phyloP scores from a whole-genome alignment of 2,888 invertebrate species.

The Himalopsyche japonica region DNA sequence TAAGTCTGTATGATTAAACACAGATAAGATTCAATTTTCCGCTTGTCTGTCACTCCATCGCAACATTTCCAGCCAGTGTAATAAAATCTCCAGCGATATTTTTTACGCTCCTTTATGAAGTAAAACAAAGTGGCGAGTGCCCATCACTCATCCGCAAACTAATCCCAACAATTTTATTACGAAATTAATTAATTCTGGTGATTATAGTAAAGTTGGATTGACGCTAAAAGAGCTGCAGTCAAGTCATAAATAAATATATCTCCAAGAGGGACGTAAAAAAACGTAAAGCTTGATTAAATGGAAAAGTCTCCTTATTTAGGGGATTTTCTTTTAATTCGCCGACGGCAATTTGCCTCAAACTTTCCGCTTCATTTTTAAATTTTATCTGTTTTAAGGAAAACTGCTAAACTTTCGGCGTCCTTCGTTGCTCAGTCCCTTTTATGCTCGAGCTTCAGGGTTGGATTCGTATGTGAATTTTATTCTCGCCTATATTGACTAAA shows the following conservation, averaged over 20 bases:
- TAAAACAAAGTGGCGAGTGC: neutral
- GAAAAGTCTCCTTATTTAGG: neutral
- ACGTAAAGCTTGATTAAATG: neutral
- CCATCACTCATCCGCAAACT: neutral
- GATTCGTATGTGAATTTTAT: neutral
- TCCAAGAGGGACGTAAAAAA: neutral
- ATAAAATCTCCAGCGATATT: neutral
- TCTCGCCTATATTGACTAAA: neutral
- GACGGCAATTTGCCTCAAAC: slow-evolving; percentile 21
- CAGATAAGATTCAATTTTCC: no score
- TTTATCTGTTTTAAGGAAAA: slow-evolving; percentile 22
- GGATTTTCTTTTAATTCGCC: slow-evolving; percentile 1
- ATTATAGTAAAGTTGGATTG: neutral
- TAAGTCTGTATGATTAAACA: no score
- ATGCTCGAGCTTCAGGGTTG: neutral
- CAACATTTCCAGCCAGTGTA: neutral
- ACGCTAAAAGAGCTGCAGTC: neutral
- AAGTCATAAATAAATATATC: neutral
- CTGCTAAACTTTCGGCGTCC: neutral
- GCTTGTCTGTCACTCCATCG: neutral
- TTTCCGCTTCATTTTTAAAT: slow-evolving; percentile 21
- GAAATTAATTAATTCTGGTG: neutral
- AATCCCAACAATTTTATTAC: neutral
- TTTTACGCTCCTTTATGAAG: neutral
- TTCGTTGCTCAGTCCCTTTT: neutral